phyloP scores from a whole-genome alignment of 2,797 vertebrate species.

The Schizopygopsis malacanthus region DNA sequence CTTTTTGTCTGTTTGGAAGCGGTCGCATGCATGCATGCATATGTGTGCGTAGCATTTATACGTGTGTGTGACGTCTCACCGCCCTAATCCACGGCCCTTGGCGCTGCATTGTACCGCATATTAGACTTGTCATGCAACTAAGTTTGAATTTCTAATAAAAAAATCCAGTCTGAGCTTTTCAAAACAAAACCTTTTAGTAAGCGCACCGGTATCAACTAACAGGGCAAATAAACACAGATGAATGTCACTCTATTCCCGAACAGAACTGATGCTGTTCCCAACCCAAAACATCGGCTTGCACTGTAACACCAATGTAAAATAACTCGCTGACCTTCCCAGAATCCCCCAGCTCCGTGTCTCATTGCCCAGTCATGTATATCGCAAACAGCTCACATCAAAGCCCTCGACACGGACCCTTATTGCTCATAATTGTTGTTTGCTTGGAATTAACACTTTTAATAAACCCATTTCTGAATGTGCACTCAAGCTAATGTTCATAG shows the following conservation, averaged over 20 bases:
- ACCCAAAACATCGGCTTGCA: slow-evolving; percentile 45
- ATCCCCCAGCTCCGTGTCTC: slow-evolving; percentile 9
- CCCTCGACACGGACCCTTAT: slow-evolving; percentile 58
- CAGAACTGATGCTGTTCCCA: slow-evolving; percentile 50
- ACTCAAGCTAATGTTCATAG: slow-evolving; percentile 67
- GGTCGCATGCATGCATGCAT: slow-evolving; percentile 61
- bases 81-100: slow-evolving; percentile 47
- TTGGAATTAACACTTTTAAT: slow-evolving; percentile 73
- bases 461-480: slow-evolving; percentile 71
- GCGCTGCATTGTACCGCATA: slow-evolving; percentile 63
- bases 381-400: slow-evolving; percentile 74
- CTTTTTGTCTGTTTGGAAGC: slow-evolving; percentile 35
- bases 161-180: slow-evolving; percentile 66
- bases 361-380: slow-evolving; percentile 63
- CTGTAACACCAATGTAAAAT: slow-evolving; percentile 48
- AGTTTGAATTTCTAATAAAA: slow-evolving; percentile 70
- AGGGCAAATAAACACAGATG: slow-evolving; percentile 60
- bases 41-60: not conserved
- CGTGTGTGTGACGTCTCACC: slow-evolving; percentile 35
- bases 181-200: slow-evolving; percentile 62
- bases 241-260: slow-evolving; percentile 65
- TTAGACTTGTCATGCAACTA: slow-evolving; percentile 69
- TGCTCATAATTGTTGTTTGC: slow-evolving; percentile 68
- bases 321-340: slow-evolving; percentile 19
- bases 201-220: slow-evolving; percentile 64